Conservation (phyloP, 2,888 invertebrate species). For the Aproaerema taeniolella region DNA sequence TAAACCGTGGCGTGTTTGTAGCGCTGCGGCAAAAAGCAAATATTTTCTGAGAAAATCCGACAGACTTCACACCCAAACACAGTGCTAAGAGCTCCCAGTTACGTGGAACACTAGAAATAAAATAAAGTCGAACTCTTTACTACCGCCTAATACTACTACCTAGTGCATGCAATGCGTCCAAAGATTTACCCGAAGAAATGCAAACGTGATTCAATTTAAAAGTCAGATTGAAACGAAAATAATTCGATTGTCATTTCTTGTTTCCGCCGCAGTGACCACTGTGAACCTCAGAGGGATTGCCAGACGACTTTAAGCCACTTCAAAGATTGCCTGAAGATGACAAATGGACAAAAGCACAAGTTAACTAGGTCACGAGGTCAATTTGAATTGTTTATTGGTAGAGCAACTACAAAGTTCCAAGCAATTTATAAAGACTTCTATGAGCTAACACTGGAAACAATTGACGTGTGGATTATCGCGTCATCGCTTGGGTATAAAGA, state of each 20-base stretch:
- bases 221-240: slow-evolving; percentile 2
- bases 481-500: too few relatives aligned
- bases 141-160: background rate
- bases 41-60: slow-evolving; percentile 36
- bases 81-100: background rate
- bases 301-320: background rate
- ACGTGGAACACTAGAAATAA: background rate
- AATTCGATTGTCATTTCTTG: background rate
- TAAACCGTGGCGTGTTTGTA: slow-evolving; percentile 25
- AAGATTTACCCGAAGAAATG: background rate
- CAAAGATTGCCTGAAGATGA: background rate
- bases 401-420: too few relatives aligned
- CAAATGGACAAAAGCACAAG: too few relatives aligned
- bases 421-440: too few relatives aligned
- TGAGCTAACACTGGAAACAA: too few relatives aligned
- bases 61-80: slow-evolving; percentile 27
- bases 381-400: too few relatives aligned
- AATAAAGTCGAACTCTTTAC: too few relatives aligned
- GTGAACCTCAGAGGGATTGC: too few relatives aligned
- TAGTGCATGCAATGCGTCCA: background rate
- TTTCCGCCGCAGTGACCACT: too few relatives aligned
- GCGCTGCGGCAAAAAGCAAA: slow-evolving; percentile 28
- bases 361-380: too few relatives aligned
- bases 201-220: slow-evolving; percentile 1
- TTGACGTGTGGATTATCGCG: too few relatives aligned